phyloP scores from a whole-genome alignment of 2,113 vertebrate genomes.

The Forbesichthys papilliferus region DNA sequence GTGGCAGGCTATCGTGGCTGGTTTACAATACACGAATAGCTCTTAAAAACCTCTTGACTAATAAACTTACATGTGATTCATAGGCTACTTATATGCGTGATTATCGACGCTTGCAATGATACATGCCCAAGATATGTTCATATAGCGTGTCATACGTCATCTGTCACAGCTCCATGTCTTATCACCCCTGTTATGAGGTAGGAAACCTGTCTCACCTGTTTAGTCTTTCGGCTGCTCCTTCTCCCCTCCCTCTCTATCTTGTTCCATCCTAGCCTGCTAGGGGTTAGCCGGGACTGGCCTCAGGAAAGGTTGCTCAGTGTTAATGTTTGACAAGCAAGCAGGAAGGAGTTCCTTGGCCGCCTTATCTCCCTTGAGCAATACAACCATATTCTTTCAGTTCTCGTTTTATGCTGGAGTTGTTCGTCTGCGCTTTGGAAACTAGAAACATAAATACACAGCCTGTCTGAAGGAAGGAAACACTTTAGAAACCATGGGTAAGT shows the following conservation, averaged over 20 bases:
- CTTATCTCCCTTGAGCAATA: conserved; percentile 30
- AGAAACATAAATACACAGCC: not conserved
- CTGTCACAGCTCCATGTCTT: not conserved
- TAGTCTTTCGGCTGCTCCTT: conserved; percentile 9
- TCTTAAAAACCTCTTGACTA: not conserved
- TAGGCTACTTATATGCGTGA: not conserved
- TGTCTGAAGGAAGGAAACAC: not conserved
- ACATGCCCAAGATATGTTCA: not conserved
- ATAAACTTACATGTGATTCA: too few species aligned
- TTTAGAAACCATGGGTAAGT: conserved; percentile 73
- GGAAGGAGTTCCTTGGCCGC: conserved; percentile 55
- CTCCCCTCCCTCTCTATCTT: conserved; percentile 21
- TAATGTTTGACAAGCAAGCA: conserved; percentile 74
- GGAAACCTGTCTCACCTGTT: conserved; percentile 77
- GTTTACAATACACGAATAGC: not conserved
- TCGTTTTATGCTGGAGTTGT: conserved; percentile 25
- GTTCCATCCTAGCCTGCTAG: conserved; percentile 52
- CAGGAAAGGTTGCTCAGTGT: conserved; percentile 65
- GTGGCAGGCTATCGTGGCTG: not conserved
- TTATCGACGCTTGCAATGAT: not conserved
- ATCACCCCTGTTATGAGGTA: conserved; percentile 5
- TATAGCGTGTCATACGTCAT: not conserved
- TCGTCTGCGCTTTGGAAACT: conserved; percentile 21
- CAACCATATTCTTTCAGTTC: conserved; percentile 38
- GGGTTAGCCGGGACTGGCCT: conserved; percentile 65